phyloP scores from a whole-genome alignment of 2,888 invertebrate species.

The Sminthurinus aureus region DNA sequence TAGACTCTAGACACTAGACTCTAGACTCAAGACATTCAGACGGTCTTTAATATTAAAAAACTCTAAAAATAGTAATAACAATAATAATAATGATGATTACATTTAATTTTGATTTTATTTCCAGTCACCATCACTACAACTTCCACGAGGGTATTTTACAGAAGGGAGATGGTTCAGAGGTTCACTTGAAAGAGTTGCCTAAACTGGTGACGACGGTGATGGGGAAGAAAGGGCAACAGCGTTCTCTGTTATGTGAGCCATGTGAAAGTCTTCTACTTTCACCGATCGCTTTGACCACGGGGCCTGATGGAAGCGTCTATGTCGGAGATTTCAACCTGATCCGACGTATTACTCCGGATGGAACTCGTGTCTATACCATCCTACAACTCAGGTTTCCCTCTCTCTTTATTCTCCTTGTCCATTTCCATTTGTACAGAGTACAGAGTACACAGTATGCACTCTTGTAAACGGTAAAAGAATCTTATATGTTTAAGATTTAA shows the following conservation, averaged over 20 bases:
- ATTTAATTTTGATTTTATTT: too few relatives aligned
- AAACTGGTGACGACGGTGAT: conserved; percentile 86
- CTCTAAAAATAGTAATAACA: too few relatives aligned
- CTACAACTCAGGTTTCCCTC: conserved; percentile 76
- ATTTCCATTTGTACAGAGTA: too few relatives aligned
- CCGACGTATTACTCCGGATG: conserved; percentile 87
- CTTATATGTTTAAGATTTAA: too few relatives aligned
- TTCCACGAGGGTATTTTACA: conserved; percentile 98
- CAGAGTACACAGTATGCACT: too few relatives aligned
- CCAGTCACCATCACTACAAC: conserved; percentile 92
- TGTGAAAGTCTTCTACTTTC: conserved; percentile 86
- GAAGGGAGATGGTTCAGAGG: conserved; percentile 94
- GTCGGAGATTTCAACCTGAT: conserved; percentile 97
- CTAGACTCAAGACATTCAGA: too few relatives aligned
- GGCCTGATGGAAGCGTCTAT: conserved; percentile 95
- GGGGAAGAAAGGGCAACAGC: conserved; percentile 84
- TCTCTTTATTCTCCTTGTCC: too few relatives aligned
- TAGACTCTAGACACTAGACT: too few relatives aligned
- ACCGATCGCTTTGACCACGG: conserved; percentile 92
- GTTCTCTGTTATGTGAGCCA: conserved; percentile 85
- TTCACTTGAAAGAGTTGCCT: conserved; percentile 92
- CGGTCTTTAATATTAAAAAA: too few relatives aligned
- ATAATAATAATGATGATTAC: too few relatives aligned
- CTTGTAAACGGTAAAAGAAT: too few relatives aligned
- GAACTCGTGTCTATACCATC: conserved; percentile 82